These are phyloP conservation scores for Atractosteus spatula DNA, from an alignment of 2,113 vertebrate genomes.

Conservation along the genomic window DNA sequence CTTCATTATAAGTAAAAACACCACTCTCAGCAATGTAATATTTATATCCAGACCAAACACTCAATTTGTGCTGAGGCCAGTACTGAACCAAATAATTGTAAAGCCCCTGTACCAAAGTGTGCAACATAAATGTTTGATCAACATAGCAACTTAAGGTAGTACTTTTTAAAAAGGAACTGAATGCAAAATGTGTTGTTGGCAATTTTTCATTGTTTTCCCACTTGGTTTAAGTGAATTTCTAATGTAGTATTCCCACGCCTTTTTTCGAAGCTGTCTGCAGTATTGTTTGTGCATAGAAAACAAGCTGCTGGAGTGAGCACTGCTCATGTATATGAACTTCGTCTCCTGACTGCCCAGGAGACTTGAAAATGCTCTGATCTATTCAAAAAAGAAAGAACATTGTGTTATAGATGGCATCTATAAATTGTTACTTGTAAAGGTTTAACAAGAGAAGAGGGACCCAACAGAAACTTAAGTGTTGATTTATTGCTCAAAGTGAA, in stretches of 20 bases:
- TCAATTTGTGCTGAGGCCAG: neutral
- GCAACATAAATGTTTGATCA: conserved; percentile 3
- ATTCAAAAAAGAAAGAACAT: neutral
- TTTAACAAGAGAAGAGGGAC: conserved; percentile 11
- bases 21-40: neutral
- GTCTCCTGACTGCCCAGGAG: conserved; percentile 2
- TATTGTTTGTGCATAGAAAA: neutral
- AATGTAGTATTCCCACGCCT: neutral
- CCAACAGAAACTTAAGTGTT: conserved; percentile 19
- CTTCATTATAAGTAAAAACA: neutral
- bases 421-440: conserved; percentile 19
- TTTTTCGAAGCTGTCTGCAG: neutral
- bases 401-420: conserved; percentile 11
- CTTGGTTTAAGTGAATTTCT: neutral
- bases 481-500: conserved; percentile 18
- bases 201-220: neutral
- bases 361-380: neutral
- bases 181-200: conserved; percentile 2
- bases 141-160: neutral
- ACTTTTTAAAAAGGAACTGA: neutral
- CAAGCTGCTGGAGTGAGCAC: neutral
- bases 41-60: conserved; percentile 8
- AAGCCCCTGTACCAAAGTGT: neutral
- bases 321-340: conserved; percentile 7
- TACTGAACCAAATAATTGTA: neutral